A percentile compares a stretch with the other conserved stretches of the same genome.
phyloP scores from a whole-genome alignment of 2,113 vertebrate species.

The pig (Sus scrofa) region DNA sequence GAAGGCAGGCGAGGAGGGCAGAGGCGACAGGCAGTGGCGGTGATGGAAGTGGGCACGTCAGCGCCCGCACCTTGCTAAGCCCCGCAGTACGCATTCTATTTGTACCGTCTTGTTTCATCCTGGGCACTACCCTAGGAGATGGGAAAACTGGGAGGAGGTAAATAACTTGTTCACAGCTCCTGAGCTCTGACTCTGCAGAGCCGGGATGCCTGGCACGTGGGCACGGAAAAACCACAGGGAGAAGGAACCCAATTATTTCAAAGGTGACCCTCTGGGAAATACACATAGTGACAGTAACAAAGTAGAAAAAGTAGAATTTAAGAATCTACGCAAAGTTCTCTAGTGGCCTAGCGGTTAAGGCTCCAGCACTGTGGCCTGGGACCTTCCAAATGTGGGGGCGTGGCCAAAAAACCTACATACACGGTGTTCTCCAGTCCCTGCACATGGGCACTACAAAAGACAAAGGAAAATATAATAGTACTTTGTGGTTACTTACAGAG shows the following conservation, averaged over 20 bases:
- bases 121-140: background rate
- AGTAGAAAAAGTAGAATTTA: background rate
- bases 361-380: no score
- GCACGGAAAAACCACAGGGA: background rate
- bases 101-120: background rate
- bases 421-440: background rate
- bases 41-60: fast-evolving
- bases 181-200: background rate
- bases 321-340: no score
- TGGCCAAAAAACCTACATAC: background rate
- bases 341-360: no score
- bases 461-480: background rate
- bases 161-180: background rate
- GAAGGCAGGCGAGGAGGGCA: background rate
- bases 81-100: background rate
- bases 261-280: background rate
- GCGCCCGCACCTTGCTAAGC: fast-evolving
- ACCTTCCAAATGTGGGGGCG: no score
- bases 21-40: background rate
- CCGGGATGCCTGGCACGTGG: background rate
- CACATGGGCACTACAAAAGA: background rate
- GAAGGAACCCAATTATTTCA: background rate
- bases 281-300: background rate
- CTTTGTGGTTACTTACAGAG: background rate
- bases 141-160: background rate